phyloP scores from a whole-genome alignment of 1,140 invertebrate species.

The Arctopsyche grandis region DNA sequence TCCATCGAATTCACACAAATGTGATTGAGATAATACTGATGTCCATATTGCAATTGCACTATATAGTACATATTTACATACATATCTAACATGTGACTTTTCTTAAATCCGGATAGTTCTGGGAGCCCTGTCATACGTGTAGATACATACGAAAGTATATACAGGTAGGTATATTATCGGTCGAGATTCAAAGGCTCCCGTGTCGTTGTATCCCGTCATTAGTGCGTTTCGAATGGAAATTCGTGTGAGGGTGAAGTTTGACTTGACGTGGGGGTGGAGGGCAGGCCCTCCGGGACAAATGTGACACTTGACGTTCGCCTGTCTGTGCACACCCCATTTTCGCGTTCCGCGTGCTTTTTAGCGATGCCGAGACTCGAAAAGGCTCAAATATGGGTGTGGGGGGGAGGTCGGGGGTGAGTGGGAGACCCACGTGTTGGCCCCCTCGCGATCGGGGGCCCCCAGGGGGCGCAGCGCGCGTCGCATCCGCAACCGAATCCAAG shows the following conservation, averaged over 20 bases:
- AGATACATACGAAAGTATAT: no score
- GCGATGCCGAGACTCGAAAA: not conserved
- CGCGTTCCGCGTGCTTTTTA: not conserved
- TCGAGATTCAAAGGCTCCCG: no score
- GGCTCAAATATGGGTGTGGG: not conserved
- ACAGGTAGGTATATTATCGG: no score
- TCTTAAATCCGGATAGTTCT: no score
- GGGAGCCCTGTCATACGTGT: no score
- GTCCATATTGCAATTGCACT: no score
- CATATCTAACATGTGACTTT: no score
- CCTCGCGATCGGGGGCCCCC: not conserved
- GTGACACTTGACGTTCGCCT: slow-evolving; percentile 41
- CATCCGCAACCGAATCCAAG: not conserved
- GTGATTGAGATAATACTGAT: no score
- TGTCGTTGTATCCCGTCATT: not conserved
- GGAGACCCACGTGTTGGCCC: not conserved
- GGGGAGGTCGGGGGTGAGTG: not conserved
- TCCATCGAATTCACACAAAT: no score
- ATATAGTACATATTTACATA: no score
- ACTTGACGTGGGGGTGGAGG: not conserved
- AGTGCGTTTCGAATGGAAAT: not conserved
- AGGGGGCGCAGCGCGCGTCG: not conserved
- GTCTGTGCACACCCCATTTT: slow-evolving; percentile 34
- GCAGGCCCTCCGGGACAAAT: slow-evolving; percentile 36
- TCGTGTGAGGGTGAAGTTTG: not conserved